Evolutionary conservation across 2,888 invertebrate genomes (phyloP).

Genomic region (Cyrtodaria siliqua): DNA sequence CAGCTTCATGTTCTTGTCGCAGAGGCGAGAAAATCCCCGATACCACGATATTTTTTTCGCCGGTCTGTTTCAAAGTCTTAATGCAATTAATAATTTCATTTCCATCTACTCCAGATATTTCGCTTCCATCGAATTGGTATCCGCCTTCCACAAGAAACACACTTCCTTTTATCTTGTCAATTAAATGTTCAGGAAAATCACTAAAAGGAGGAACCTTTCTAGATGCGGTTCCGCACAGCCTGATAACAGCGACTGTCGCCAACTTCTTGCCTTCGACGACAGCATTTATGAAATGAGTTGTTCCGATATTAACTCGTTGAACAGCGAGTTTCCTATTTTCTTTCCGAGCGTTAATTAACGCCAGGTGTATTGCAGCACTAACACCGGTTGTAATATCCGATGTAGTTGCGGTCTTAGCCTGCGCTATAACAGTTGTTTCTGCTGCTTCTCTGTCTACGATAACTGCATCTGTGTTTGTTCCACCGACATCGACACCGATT

Average conservation of each 20-base stretch:
- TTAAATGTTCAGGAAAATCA: slow-evolving; percentile 78
- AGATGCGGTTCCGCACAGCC: slow-evolving; percentile 81
- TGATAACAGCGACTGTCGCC: slow-evolving; percentile 77
- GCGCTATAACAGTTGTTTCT: slow-evolving; percentile 65
- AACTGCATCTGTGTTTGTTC: slow-evolving; percentile 84
- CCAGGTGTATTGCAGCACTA: slow-evolving; percentile 48
- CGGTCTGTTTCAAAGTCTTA: slow-evolving; percentile 52
- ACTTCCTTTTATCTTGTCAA: slow-evolving; percentile 61
- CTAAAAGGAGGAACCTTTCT: slow-evolving; percentile 77
- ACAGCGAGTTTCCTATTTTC: slow-evolving; percentile 41
- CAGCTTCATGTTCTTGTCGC: slow-evolving; percentile 74
- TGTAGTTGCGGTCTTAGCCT: slow-evolving; percentile 78
- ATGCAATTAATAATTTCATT: slow-evolving; percentile 71
- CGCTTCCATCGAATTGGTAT: slow-evolving; percentile 79
- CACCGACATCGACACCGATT: slow-evolving; percentile 83
- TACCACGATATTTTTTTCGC: slow-evolving; percentile 75
- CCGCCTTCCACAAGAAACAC: slow-evolving; percentile 77
- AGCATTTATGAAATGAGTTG: slow-evolving; percentile 84
- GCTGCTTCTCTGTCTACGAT: slow-evolving; percentile 61
- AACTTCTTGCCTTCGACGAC: slow-evolving; percentile 79
- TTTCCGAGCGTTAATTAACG: slow-evolving; percentile 50
- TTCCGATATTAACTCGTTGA: slow-evolving; percentile 81
- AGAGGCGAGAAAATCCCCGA: slow-evolving; percentile 81
- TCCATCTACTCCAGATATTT: slow-evolving; percentile 69
- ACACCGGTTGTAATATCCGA: slow-evolving; percentile 79